phyloP scores from a whole-genome alignment of 2,113 vertebrate genomes.

The Forbesichthys papilliferus region DNA sequence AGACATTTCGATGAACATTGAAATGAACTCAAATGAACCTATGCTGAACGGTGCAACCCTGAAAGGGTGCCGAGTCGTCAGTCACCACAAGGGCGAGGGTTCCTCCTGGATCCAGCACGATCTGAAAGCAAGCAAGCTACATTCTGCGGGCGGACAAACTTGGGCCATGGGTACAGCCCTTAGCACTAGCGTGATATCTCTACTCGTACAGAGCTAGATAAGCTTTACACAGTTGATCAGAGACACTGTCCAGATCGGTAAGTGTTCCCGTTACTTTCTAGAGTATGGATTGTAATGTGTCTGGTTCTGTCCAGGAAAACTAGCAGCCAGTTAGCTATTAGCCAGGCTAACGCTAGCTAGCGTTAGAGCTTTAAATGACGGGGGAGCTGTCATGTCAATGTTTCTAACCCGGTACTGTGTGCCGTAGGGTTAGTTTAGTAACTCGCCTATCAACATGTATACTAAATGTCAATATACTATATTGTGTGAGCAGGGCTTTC shows the following conservation, averaged over 20 bases:
- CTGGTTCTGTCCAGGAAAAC: constrained; percentile 1
- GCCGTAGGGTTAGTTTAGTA: background rate
- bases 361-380: constrained; percentile 53
- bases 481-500: background rate
- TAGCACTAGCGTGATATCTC: constrained; percentile 46
- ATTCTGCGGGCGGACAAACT: constrained; percentile 56
- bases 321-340: constrained; percentile 2
- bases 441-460: background rate
- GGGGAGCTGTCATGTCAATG: constrained; percentile 57
- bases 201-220: constrained; percentile 59
- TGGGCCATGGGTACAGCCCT: constrained; percentile 75
- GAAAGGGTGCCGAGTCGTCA: constrained; percentile 44
- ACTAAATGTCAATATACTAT: no score
- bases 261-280: constrained; percentile 25
- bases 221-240: constrained; percentile 2
- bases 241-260: constrained; percentile 54
- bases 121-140: constrained; percentile 31
- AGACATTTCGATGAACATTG: no score
- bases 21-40: no score
- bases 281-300: background rate
- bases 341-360: constrained; percentile 53
- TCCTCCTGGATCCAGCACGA: constrained; percentile 37
- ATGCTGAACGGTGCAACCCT: constrained; percentile 5
- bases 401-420: background rate
- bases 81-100: constrained; percentile 37